These are phyloP conservation scores for Acridotheres tristis DNA, from an alignment of 2,797 vertebrate genomes.

Conservation along the genomic window DNA sequence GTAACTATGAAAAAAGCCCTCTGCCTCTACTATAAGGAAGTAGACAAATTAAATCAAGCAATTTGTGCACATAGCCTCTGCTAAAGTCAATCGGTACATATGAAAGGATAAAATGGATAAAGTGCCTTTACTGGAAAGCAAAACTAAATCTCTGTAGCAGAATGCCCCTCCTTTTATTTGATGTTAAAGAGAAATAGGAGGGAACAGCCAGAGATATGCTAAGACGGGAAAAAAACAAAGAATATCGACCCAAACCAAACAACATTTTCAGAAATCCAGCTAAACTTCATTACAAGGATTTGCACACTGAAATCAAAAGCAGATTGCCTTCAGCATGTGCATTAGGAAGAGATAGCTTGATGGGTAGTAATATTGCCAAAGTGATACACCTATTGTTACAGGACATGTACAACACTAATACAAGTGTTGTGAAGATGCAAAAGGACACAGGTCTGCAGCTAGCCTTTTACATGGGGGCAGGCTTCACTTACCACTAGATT, in stretches of 20 bases:
- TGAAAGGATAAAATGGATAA: not conserved
- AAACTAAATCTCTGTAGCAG: not conserved
- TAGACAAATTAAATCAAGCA: conserved; percentile 37
- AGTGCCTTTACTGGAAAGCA: not conserved
- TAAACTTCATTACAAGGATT: not conserved
- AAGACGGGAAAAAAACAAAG: not conserved
- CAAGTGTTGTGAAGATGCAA: not conserved
- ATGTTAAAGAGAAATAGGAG: not conserved
- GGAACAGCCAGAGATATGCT: not conserved
- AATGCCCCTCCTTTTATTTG: not conserved
- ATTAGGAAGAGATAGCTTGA: not conserved
- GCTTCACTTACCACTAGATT: not conserved
- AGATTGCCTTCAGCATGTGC: not conserved
- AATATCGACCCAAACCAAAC: not conserved
- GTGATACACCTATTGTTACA: not conserved
- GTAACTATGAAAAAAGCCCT: not conserved
- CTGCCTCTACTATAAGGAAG: not conserved
- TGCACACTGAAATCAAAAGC: not conserved
- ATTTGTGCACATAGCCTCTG: not conserved
- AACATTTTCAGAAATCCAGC: not conserved
- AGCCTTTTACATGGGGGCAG: not conserved
- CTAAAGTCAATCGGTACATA: not conserved
- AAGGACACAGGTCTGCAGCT: not conserved
- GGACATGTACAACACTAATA: not conserved
- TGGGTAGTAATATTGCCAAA: not conserved